A percentile compares a stretch with the other conserved stretches of the same genome.
Evolutionary conservation across 1,140 invertebrate genomes (phyloP).

Genomic region (Wiebesia pumilae): DNA sequence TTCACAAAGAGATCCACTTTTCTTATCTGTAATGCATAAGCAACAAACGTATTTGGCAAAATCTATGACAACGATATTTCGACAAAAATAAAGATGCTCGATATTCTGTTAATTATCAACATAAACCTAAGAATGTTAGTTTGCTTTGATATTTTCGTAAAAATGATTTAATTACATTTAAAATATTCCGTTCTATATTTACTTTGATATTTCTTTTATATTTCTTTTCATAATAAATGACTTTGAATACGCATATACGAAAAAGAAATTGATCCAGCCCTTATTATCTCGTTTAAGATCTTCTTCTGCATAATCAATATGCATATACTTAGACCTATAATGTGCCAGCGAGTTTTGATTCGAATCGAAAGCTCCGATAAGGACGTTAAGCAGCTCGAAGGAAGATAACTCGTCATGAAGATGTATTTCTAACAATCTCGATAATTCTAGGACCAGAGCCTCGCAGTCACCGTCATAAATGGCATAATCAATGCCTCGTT

Average conservation of each 20-base stretch:
- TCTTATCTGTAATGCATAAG: neutral
- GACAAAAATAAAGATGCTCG: too few relatives aligned
- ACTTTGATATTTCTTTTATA: neutral
- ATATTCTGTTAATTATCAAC: neutral
- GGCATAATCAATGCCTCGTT: constrained; percentile 50
- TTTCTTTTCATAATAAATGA: neutral
- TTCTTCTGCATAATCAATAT: constrained; percentile 16
- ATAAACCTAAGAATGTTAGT: neutral
- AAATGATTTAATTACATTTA: neutral
- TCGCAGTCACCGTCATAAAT: constrained; percentile 39
- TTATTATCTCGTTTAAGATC: constrained; percentile 6
- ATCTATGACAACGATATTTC: too few relatives aligned
- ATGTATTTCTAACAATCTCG: constrained; percentile 49
- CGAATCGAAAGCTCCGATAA: neutral
- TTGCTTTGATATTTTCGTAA: too few relatives aligned
- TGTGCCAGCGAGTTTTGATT: neutral
- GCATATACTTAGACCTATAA: neutral
- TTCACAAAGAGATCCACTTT: neutral
- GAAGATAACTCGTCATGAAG: constrained; percentile 34
- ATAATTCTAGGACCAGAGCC: constrained; percentile 45
- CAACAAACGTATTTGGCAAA: too few relatives aligned
- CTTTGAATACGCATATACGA: neutral
- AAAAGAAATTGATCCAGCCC: neutral
- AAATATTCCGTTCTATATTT: neutral
- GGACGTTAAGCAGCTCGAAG: neutral